Evolutionary conservation across 2,888 invertebrate genomes (phyloP).

Genomic region (Pyrrhosoma nymphula): DNA sequence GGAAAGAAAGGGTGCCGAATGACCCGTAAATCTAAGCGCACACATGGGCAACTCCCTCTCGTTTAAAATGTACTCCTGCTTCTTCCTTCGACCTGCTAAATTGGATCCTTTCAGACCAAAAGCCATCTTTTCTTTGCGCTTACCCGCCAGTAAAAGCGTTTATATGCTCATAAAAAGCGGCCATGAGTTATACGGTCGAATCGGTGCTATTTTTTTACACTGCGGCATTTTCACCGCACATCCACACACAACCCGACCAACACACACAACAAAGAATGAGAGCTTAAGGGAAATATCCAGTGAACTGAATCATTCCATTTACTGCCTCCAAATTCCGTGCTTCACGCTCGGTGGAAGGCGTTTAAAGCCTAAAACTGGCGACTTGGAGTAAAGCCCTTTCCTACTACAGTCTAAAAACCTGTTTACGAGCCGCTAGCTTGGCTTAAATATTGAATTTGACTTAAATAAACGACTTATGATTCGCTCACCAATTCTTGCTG

Average conservation of each 20-base stretch:
- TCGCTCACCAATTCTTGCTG: background rate
- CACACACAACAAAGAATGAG: background rate
- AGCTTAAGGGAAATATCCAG: constrained; percentile 5
- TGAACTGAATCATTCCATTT: constrained; percentile 22
- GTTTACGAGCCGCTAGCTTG: background rate
- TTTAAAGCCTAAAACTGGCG: background rate
- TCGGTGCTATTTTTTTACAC: constrained; percentile 26
- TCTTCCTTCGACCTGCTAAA: constrained; percentile 49
- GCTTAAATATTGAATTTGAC: background rate
- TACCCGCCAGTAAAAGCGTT: constrained; percentile 30
- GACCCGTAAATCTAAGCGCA: constrained; percentile 20
- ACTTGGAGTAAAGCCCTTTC: background rate
- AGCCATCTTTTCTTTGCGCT: constrained; percentile 40
- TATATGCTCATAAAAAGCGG: constrained; percentile 7
- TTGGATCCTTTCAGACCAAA: constrained; percentile 21
- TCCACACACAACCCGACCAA: background rate
- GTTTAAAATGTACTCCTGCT: constrained; percentile 52
- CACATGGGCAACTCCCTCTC: background rate
- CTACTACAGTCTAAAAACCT: background rate
- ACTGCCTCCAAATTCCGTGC: background rate
- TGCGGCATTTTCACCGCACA: background rate
- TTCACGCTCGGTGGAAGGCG: background rate
- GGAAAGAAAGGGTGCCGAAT: background rate
- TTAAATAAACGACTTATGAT: background rate
- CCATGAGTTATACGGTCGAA: constrained; percentile 33